phyloP scores from a whole-genome alignment of 2,888 invertebrate species.

The Oscheius sp. region DNA sequence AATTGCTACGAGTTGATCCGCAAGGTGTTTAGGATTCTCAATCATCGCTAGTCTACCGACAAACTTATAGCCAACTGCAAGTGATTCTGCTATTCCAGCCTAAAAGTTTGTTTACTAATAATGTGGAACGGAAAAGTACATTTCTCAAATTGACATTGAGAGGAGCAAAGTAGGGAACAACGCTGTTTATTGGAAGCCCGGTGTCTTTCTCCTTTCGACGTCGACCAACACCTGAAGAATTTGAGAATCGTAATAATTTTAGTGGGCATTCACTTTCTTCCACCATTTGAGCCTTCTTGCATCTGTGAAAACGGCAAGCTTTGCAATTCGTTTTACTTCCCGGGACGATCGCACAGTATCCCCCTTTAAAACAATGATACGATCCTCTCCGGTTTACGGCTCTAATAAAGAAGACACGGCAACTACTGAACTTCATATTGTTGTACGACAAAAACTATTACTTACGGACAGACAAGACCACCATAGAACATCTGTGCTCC shows the following conservation, averaged over 20 bases:
- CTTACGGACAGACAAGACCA: conserved; percentile 25
- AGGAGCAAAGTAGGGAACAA: conserved; percentile 27
- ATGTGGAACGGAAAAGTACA: not conserved
- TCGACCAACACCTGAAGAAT: conserved; percentile 14
- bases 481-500: conserved; percentile 30
- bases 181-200: conserved; percentile 3
- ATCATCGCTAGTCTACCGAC: not conserved
- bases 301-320: conserved; percentile 14
- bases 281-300: conserved; percentile 25
- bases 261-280: conserved; percentile 6
- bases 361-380: conserved; percentile 21
- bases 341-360: conserved; percentile 1
- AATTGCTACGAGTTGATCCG: conserved; percentile 3
- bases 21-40: not conserved
- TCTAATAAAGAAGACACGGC: conserved; percentile 25
- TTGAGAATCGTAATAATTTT: not conserved
- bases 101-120: not conserved
- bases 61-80: conserved; percentile 17
- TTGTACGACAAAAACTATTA: conserved; percentile 7
- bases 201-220: conserved; percentile 20
- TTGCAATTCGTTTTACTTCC: conserved; percentile 23
- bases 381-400: conserved; percentile 12
- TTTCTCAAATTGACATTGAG: conserved; percentile 1
- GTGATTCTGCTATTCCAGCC: not conserved
- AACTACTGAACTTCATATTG: conserved; percentile 16